Base-by-base conservation (phyloP, 1,140 invertebrate genomes). In the Metopolophium dirhodum region DNA sequence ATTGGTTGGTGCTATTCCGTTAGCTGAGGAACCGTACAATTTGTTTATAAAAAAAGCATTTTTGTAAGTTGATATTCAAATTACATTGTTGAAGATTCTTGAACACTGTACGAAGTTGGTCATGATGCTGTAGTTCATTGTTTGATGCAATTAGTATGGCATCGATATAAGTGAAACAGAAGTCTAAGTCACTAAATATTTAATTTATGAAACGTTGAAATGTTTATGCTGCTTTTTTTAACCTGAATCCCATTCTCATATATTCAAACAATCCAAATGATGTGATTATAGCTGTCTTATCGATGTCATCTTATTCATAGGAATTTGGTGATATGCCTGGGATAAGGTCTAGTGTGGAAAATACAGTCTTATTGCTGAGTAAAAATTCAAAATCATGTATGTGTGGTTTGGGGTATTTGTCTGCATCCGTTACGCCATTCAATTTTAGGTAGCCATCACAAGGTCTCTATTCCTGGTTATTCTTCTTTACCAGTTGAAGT, bases 131-230 rank as follows among this genome's bases (percentile, higher is more conserved):
- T n/a, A n/a, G n/a, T n/a, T n/a, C n/a, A n/a, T n/a, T n/a, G n/a
- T n/a, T n/a, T n/a, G n/a, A n/a, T n/a, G n/a, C n/a, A n/a, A n/a
- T n/a, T n/a, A n/a, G n/a, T n/a, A n/a, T n/a, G n/a, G n/a, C n/a
- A n/a, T n/a, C n/a, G n/a, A n/a, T n/a, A n/a, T n/a, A n/a, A n/a
- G n/a, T n/a, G n/a, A n/a, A n/a, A n/a, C n/a, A n/a, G n/a, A n/a
- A n/a, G n/a, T n/a, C n/a, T n/a, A n/a, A n/a, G n/a, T n/a, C n/a
- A n/a, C n/a, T n/a, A n/a, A n/a, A 94, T 1, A 96, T 94, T 45
- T 95, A 82, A 94, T 96, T 94, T 87, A 96, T 96, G n/a, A 95
- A 95, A n/a, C 96, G 93, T 94, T 96, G 95, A 94, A 96, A 96
- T 7, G 95, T 95, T 94, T 95, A 95, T 0, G 94, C 95, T 20